phyloP scores from a whole-genome alignment of 2,797 vertebrate species.

The Leucoraja ocellata region DNA sequence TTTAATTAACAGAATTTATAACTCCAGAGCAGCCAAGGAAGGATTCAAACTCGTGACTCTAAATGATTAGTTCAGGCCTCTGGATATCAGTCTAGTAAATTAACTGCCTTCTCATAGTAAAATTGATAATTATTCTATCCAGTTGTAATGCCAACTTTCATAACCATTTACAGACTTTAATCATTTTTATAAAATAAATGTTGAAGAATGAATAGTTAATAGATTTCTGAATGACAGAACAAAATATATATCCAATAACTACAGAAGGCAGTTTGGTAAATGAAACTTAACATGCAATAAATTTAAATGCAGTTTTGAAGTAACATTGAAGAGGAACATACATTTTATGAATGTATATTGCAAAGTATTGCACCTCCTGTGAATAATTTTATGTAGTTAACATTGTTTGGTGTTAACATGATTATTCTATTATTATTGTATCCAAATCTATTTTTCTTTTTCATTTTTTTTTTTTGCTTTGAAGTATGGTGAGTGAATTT shows the following conservation, averaged over 20 bases:
- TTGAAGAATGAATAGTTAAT: not conserved
- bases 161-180: too few species aligned
- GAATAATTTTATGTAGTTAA: not conserved
- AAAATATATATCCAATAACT: not conserved
- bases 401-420: not conserved
- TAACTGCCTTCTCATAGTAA: not conserved
- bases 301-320: constrained; percentile 21
- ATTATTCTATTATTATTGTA: not conserved
- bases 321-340: not conserved
- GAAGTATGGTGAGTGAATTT: not conserved
- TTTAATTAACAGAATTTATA: too few species aligned
- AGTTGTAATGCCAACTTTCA: not conserved
- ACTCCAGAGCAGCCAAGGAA: too few species aligned
- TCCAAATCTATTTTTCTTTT: not conserved
- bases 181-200: not conserved
- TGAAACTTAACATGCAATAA: not conserved
- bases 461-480: not conserved
- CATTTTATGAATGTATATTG: not conserved
- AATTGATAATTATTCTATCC: not conserved
- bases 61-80: too few species aligned
- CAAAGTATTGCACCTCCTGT: not conserved
- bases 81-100: too few species aligned
- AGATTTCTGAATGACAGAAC: not conserved
- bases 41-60: too few species aligned
- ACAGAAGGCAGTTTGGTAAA: not conserved